Base-by-base conservation (phyloP, 2,888 invertebrate genomes). In the Heteromurus nitidus region DNA sequence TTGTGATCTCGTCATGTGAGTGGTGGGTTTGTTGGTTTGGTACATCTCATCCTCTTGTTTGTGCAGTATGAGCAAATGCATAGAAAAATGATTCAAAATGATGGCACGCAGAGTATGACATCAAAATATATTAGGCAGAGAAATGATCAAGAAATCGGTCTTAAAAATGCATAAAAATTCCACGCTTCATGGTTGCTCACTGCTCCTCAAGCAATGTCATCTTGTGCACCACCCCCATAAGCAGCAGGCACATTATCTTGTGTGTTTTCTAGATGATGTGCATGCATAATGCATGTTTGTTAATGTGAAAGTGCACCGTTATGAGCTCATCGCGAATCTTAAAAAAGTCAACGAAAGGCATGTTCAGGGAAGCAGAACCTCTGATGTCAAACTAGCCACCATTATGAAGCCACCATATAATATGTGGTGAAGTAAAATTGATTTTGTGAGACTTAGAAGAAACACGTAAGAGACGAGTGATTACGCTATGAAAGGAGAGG, bases 91-190 rank as follows among this genome's bases (percentile, higher is more conserved):
- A 36, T 36, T n/a, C n/a, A n/a, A n/a, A n/a, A n/a, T n/a, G n/a
- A n/a, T n/a, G n/a, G 36, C 36, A 13, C 13, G 24, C 55, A 22
- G 53, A 16, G 55, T 24, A 26, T 55, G 55, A 26, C 55, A 55
- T 55, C 55, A 55, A 55, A 55, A 55, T 55, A 31, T 31, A 62
- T 20, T 62, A 62, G 18, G 62, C 36, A 62, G 30, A n/a, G 22
- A 62, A 62, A 62, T 62, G 30, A 36, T 62, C 31, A 62, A 62
- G 36, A 31, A 62, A 62, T 31, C 11, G 31, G 31, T 31, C 36
- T 62, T 62, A 62, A 62, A 62, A 62, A 55, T 55, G 24, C 55
- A 55, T 55, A 26, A 55, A n/a, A 55, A 26, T 24, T 26, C 26
- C 55, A 55, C 55, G 26, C 55, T 20, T 55, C 55, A 26, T 55